Conservation (phyloP, 2,888 invertebrate genomes). For the Ophonus ardosiacus region DNA sequence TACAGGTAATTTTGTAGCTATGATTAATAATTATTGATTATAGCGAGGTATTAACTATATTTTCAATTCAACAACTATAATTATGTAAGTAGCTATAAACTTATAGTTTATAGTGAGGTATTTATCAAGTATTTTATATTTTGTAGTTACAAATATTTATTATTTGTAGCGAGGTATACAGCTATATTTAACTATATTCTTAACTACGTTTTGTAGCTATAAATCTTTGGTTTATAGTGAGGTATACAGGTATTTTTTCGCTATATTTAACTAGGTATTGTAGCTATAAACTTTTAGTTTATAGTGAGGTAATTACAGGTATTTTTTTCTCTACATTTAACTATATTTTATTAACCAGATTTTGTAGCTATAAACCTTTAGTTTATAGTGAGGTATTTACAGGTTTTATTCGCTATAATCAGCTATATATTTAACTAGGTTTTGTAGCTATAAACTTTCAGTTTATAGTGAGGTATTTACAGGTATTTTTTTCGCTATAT, state of each 20-base stretch:
- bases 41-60: not conserved
- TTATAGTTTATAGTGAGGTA: conserved; percentile 36
- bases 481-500: no score
- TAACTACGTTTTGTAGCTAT: not conserved
- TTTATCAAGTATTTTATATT: not conserved
- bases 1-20: not conserved
- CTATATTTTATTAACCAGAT: no score
- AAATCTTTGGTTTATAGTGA: not conserved
- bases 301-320: not conserved
- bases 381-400: conserved; percentile 18
- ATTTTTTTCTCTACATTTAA: not conserved
- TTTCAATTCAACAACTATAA: no score
- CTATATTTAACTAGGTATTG: not conserved
- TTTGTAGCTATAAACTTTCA: not conserved
- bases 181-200: not conserved
- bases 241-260: not conserved
- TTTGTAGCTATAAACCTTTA: conserved; percentile 2
- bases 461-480: conserved; percentile 32
- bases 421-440: not conserved
- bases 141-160: conserved; percentile 14
- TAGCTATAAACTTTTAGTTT: not conserved
- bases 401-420: no score
- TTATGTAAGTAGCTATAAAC: conserved; percentile 4
- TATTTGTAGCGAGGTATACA: conserved; percentile 34
- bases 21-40: not conserved